phyloP scores from a whole-genome alignment of 2,797 vertebrate species.

The Ispidina picta region DNA sequence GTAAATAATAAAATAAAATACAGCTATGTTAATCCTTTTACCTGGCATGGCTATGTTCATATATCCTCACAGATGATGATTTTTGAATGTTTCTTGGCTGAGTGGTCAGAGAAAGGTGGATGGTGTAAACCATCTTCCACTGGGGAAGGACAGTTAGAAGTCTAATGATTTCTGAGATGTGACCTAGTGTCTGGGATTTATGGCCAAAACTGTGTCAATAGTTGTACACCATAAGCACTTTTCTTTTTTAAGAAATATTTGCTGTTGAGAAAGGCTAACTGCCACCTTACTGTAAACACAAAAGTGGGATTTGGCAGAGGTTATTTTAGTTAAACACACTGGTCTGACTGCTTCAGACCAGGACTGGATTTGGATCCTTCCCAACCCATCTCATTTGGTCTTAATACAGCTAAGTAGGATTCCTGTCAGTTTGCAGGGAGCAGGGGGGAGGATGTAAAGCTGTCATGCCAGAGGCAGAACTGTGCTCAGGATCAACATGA shows the following conservation, averaged over 20 bases:
- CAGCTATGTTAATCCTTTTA: neutral
- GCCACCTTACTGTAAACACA: neutral
- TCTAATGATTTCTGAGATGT: neutral
- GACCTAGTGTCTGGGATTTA: neutral
- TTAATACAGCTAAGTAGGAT: constrained; percentile 44
- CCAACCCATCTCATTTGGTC: constrained; percentile 1
- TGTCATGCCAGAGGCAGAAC: neutral
- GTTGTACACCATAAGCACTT: neutral
- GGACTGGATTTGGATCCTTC: constrained; percentile 17
- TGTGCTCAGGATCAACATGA: neutral
- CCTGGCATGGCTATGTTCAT: neutral
- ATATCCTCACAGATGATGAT: neutral
- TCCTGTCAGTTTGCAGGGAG: neutral
- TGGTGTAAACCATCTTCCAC: neutral
- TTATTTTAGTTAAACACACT: neutral
- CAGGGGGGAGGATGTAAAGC: neutral
- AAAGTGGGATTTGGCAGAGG: neutral
- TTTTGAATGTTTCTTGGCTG: neutral
- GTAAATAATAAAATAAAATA: neutral
- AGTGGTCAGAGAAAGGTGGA: neutral
- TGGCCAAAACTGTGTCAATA: neutral
- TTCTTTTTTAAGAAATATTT: neutral
- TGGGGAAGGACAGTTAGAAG: neutral
- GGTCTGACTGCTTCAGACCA: neutral
- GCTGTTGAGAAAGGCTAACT: neutral